These are phyloP conservation scores for Lagodon rhomboides DNA, from an alignment of 2,797 vertebrate genomes.

Conservation along the genomic window DNA sequence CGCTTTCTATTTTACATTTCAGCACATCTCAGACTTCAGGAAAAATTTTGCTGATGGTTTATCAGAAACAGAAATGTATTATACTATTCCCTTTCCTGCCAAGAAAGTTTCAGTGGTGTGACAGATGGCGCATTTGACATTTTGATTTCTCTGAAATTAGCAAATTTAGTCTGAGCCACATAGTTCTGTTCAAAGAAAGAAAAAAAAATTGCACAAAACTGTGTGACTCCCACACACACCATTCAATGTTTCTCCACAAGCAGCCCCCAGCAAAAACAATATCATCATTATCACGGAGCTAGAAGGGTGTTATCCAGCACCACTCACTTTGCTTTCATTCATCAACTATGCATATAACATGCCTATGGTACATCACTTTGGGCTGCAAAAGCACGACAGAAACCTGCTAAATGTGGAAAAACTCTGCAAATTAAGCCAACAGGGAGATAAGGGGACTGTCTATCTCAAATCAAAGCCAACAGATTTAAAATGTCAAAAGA, in stretches of 20 bases:
- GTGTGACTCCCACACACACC: not conserved
- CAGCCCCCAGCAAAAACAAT: not conserved
- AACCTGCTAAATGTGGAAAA: not conserved
- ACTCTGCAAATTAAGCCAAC: constrained; percentile 3
- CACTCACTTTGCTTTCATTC: not conserved
- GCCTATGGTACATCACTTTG: not conserved
- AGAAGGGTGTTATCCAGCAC: not conserved
- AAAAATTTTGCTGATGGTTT: constrained; percentile 1
- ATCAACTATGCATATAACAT: constrained; percentile 4
- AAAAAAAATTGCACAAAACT: not conserved
- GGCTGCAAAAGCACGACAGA: not conserved
- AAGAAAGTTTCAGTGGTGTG: not conserved
- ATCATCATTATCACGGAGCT: not conserved
- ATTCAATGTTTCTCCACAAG: not conserved
- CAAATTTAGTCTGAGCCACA: constrained; percentile 6
- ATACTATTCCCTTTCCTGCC: not conserved
- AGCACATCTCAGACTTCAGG: not conserved
- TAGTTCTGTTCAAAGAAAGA: not conserved
- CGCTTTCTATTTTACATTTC: constrained; percentile 17
- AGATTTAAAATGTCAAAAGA: constrained; percentile 20
- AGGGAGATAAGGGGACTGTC: not conserved
- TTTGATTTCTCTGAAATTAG: not conserved
- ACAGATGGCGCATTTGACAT: constrained; percentile 1
- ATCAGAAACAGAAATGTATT: not conserved
- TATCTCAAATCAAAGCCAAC: constrained; percentile 15